These are phyloP conservation scores for Mesocricetus auratus DNA, from an alignment of 2,113 vertebrate species.

Conservation along the genomic window DNA sequence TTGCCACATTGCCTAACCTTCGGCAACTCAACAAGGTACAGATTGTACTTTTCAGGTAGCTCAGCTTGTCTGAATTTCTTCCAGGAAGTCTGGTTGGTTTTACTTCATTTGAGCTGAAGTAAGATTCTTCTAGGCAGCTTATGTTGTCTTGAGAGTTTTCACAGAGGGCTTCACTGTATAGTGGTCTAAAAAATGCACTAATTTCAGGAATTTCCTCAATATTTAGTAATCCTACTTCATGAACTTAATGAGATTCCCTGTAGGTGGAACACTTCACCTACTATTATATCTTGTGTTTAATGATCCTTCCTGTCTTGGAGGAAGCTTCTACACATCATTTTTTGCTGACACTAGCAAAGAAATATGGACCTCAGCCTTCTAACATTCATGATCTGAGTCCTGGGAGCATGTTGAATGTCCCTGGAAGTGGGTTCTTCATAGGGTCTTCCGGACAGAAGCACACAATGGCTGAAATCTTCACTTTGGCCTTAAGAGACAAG, in stretches of 20 bases:
- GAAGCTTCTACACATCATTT: not conserved
- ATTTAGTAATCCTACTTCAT: not conserved
- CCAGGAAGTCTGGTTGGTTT: too few relatives aligned
- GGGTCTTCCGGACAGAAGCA: not conserved
- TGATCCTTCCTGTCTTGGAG: not conserved
- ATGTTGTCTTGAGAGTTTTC: not conserved
- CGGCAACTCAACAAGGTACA: too few relatives aligned
- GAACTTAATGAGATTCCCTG: not conserved
- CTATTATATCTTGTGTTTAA: not conserved
- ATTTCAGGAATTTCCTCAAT: not conserved
- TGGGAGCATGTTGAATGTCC: not conserved
- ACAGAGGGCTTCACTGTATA: not conserved
- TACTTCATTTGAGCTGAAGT: not conserved
- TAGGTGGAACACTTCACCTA: not conserved
- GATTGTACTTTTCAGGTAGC: too few relatives aligned
- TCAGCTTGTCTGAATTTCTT: too few relatives aligned
- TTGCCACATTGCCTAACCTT: too few relatives aligned
- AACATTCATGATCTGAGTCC: not conserved
- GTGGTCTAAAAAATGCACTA: not conserved
- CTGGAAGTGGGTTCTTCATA: not conserved
- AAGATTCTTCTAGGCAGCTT: not conserved
- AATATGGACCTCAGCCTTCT: not conserved
- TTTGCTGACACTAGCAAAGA: not conserved
- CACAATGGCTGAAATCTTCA: not conserved
- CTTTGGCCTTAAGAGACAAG: not conserved